Base-by-base conservation (phyloP, 2,888 invertebrate genomes). In the Cheilosia vernalis region DNA sequence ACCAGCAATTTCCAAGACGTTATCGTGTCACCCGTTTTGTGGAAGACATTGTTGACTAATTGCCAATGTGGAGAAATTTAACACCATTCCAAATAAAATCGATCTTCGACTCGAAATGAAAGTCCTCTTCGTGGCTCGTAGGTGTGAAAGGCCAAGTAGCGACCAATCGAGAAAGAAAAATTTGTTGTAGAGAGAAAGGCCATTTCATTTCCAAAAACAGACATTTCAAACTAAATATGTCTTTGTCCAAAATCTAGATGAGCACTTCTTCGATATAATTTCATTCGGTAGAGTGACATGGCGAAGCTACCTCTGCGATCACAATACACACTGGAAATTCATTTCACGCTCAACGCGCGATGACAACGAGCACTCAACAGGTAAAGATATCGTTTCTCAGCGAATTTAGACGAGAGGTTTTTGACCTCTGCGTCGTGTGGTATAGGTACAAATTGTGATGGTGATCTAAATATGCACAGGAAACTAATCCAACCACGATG, bases 401-500 rank as follows among this genome's bases (percentile, higher is more conserved):
- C 66, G 24, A 53, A 6, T 55, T 7, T 27, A 21, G 17, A 19
- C 24, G 17, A 47, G 40, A 78, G 78, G 78, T 78, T 69, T 55
- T 78, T 78, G 78, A 78, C 78, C 78, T 42, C 49, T 24, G 47
- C 47, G 51, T 77, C 37, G 69, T 77, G 69, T 44, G 61, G 60
- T 15, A 42, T 56, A 49, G 21, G 27, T 60, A 49, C 47, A 49
- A 21, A 55, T 21, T 60, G 44, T 44, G 44, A 37, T 37, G 37
- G 17, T 60, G 47, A 74, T 70, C 40, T 69, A 51, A 15, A 63
- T 64, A 55, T 33, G 74, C 74, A 40, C 64, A 84, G 58, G 69
- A 84, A 80, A 66, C 55, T 56, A 53, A 44, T 60, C 42, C 30
- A 60, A 63, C 55, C 47, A 40, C 69, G 60, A 80, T 80, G 64